A percentile compares a stretch with the other conserved stretches of the same genome.
phyloP scores from a whole-genome alignment of 2,113 vertebrate species.

The Forbesichthys papilliferus region DNA sequence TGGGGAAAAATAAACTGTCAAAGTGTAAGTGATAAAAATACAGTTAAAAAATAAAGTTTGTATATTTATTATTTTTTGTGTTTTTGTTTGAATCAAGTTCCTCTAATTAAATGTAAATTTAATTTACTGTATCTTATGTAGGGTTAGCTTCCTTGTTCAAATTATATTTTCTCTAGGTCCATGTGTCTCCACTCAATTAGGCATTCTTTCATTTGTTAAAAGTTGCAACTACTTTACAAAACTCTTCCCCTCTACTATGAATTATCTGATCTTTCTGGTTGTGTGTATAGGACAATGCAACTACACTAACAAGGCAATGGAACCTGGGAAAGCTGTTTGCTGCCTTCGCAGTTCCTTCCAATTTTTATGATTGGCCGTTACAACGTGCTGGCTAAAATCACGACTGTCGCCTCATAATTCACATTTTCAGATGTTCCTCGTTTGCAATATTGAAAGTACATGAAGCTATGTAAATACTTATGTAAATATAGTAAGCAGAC shows the following conservation, averaged over 20 bases:
- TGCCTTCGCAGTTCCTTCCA: neutral
- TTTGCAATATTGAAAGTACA: conserved; percentile 66
- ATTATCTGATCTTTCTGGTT: neutral
- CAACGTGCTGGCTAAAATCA: conserved; percentile 30
- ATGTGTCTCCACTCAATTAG: neutral
- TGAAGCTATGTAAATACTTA: conserved; percentile 67
- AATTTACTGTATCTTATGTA: neutral
- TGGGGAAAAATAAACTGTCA: neutral
- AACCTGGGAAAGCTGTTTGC: conserved; percentile 1
- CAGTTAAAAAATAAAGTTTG: neutral
- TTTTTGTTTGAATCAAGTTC: neutral
- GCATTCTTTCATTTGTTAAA: neutral
- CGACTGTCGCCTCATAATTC: conserved; percentile 15
- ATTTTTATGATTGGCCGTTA: conserved; percentile 18
- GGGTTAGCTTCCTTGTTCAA: neutral
- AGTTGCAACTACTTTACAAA: neutral
- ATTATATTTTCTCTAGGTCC: neutral
- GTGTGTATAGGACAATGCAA: neutral
- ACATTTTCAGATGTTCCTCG: conserved; percentile 48
- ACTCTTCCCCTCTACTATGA: too few relatives aligned
- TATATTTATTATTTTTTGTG: neutral
- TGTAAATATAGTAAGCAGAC: conserved; percentile 43
- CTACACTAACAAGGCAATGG: neutral
- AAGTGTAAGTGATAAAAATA: neutral
- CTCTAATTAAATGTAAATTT: neutral